phyloP scores from a whole-genome alignment of 2,113 vertebrate genomes.

The Paralichthys olivaceus region DNA sequence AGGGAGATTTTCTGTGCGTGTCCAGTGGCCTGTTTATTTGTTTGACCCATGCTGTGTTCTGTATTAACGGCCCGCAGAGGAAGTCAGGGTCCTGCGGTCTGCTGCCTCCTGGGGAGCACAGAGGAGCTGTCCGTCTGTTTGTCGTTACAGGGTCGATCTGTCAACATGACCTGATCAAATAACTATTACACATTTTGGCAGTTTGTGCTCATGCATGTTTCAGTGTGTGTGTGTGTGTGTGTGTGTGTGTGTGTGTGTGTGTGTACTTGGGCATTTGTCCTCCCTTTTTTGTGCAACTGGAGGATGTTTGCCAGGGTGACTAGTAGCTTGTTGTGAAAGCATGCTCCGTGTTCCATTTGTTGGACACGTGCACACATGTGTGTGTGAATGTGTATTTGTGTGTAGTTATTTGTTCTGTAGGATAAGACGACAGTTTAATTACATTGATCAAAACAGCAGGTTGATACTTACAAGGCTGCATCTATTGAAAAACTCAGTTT shows the following conservation, averaged over 20 bases:
- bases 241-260: slow-evolving; percentile 17
- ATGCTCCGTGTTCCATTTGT: slow-evolving; percentile 23
- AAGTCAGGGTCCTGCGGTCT: slow-evolving; percentile 51
- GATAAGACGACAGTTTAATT: neutral
- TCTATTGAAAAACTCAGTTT: neutral
- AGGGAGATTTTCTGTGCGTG: slow-evolving; percentile 16
- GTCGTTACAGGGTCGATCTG: slow-evolving; percentile 64
- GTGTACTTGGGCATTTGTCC: slow-evolving; percentile 34
- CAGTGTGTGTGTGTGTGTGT: slow-evolving; percentile 5
- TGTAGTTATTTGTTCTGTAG: slow-evolving; percentile 16
- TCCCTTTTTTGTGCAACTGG: slow-evolving; percentile 39
- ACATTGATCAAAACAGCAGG: slow-evolving; percentile 4
- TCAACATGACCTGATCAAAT: slow-evolving; percentile 79
- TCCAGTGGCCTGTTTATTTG: slow-evolving; percentile 55
- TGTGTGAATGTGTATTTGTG: no score
- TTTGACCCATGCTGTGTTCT: slow-evolving; percentile 60
- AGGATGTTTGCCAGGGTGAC: slow-evolving; percentile 41
- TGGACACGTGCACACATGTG: neutral
- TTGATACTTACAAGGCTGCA: neutral
- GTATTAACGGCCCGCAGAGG: slow-evolving; percentile 28
- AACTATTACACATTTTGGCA: slow-evolving; percentile 70
- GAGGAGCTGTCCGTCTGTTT: slow-evolving; percentile 64
- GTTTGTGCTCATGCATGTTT: slow-evolving; percentile 1
- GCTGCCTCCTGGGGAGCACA: slow-evolving; percentile 32
- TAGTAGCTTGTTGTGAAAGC: slow-evolving; percentile 57